Evolutionary conservation across 2,797 vertebrate genomes (phyloP).

Genomic region (Typhlichthys subterraneus): DNA sequence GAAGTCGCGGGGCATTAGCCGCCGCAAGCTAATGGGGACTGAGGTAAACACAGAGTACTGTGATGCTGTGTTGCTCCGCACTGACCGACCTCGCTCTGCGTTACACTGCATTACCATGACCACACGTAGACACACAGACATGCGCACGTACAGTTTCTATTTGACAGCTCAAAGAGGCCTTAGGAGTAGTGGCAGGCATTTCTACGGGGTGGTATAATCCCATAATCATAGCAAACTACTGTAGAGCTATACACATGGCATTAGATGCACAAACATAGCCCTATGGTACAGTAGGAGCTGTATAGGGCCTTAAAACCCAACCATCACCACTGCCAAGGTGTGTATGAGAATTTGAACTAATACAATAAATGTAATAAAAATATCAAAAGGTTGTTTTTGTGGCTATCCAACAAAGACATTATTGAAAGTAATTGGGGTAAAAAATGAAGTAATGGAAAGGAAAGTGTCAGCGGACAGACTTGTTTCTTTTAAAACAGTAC

Average conservation of each 20-base stretch:
- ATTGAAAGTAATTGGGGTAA: not conserved
- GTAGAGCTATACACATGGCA: not conserved
- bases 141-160: slow-evolving; percentile 3
- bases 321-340: not conserved
- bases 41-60: slow-evolving; percentile 69
- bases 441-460: not conserved
- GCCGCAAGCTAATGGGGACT: slow-evolving; percentile 67
- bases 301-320: not conserved
- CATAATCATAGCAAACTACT: not conserved
- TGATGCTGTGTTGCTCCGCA: slow-evolving; percentile 40
- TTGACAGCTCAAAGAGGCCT: slow-evolving; percentile 46
- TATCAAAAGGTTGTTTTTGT: not conserved
- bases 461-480: not conserved
- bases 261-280: not conserved
- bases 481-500: slow-evolving; percentile 7
- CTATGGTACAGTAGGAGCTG: not conserved
- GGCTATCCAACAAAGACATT: not conserved
- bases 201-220: not conserved
- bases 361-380: too few species aligned
- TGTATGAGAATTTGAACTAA: not conserved
- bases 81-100: slow-evolving; percentile 2
- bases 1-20: slow-evolving; percentile 65
- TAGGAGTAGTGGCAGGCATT: slow-evolving; percentile 1
- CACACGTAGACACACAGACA: slow-evolving; percentile 7
- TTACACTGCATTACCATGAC: slow-evolving; percentile 39